Conservation (phyloP, 1,140 invertebrate genomes). For the Ladona fulva region DNA sequence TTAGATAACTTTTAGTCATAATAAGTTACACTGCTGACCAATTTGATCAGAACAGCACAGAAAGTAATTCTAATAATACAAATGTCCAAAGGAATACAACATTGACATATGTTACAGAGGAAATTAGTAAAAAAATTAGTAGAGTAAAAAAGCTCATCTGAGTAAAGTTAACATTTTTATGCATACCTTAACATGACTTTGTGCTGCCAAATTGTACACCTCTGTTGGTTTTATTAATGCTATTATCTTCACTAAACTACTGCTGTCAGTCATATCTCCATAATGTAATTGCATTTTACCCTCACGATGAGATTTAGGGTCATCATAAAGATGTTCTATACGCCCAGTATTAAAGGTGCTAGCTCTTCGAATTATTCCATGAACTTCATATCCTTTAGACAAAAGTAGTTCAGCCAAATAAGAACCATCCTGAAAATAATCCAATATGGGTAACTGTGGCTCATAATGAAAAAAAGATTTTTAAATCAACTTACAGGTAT, state of each 20-base stretch:
- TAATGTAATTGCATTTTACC: slow-evolving; percentile 93
- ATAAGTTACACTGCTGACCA: no score
- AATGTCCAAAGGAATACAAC: not conserved
- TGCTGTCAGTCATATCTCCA: slow-evolving; percentile 98
- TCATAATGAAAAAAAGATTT: no score
- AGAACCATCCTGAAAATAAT: slow-evolving; percentile 84
- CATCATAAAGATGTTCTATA: slow-evolving; percentile 91
- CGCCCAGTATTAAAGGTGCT: slow-evolving; percentile 95
- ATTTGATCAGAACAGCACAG: no score
- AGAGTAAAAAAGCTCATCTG: no score
- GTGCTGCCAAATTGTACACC: slow-evolving; percentile 98
- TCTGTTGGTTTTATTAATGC: slow-evolving; percentile 77
- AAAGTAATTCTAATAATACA: not conserved
- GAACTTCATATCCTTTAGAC: slow-evolving; percentile 87
- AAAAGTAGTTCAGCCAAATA: slow-evolving; percentile 95
- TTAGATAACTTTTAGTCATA: no score
- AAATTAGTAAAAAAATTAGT: no score
- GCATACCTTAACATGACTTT: slow-evolving; percentile 95
- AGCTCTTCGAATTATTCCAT: slow-evolving; percentile 89
- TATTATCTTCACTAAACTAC: slow-evolving; percentile 94
- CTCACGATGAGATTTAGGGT: slow-evolving; percentile 72
- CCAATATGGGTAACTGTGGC: no score
- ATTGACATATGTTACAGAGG: no score
- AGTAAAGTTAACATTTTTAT: no score
- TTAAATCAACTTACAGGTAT: no score